These are phyloP conservation scores for Ecliptopera silaceata DNA, from an alignment of 2,888 invertebrate genomes.

Conservation along the genomic window DNA sequence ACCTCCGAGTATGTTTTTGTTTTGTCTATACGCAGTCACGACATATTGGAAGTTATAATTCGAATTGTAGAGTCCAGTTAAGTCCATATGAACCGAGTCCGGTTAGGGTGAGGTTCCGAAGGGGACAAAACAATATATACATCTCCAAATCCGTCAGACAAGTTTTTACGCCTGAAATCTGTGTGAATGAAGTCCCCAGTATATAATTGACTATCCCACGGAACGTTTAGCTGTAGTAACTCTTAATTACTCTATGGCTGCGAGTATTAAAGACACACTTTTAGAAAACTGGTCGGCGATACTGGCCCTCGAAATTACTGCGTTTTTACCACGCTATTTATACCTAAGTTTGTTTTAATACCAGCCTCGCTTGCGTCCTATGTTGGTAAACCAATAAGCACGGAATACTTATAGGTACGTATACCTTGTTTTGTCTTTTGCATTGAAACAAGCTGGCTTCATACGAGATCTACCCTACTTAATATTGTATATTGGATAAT, in stretches of 20 bases:
- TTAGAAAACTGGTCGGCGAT: conserved; percentile 6
- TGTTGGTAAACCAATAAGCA: too few species aligned
- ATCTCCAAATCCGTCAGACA: background rate
- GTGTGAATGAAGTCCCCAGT: conserved; percentile 15
- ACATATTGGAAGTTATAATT: background rate
- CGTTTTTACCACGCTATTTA: background rate
- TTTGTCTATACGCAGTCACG: conserved; percentile 1
- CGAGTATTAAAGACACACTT: background rate
- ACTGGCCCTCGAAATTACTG: background rate
- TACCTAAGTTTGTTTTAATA: background rate
- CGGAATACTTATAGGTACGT: too few species aligned
- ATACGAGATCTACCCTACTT: too few species aligned
- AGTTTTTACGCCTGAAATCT: conserved; percentile 11
- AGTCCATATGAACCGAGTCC: background rate
- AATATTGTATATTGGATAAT: too few species aligned
- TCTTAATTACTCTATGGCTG: background rate
- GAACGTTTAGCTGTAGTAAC: conserved; percentile 6
- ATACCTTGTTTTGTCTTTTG: too few species aligned
- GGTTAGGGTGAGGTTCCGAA: conserved; percentile 3
- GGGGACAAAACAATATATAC: conserved; percentile 1
- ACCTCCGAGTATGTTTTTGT: conserved; percentile 15
- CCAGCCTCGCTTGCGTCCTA: too few species aligned
- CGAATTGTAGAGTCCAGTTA: background rate
- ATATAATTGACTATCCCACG: conserved; percentile 9
- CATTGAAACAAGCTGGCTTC: too few species aligned